Percentiles rank a stretch among this genome's conserved stretches.
Conservation (phyloP, 2,888 invertebrate species). For the Copidosoma aretas region DNA sequence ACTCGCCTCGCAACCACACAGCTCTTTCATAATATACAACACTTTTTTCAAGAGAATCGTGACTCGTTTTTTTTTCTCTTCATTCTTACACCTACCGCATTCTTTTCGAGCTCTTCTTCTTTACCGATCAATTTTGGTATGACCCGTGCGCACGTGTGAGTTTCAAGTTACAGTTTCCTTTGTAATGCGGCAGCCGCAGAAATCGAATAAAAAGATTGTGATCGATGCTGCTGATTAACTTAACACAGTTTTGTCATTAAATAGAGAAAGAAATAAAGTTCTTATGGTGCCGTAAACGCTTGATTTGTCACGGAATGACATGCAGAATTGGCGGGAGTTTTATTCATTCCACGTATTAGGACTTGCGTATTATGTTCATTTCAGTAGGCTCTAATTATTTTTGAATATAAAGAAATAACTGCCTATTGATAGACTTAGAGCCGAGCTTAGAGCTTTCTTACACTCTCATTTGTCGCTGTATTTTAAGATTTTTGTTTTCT, state of each 20-base stretch:
- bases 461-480: no score
- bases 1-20: conserved; percentile 8
- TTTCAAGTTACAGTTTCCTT: conserved; percentile 31
- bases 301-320: conserved; percentile 17
- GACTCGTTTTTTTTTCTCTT: neutral
- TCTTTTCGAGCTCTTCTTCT: conserved; percentile 7
- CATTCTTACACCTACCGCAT: conserved; percentile 21
- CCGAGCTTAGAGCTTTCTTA: no score
- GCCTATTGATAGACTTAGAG: no score
- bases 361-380: no score
- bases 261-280: conserved; percentile 12
- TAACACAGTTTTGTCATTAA: conserved; percentile 42
- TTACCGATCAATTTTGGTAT: conserved; percentile 16
- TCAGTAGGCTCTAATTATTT: no score
- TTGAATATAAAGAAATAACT: no score
- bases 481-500: no score
- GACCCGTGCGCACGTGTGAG: neutral
- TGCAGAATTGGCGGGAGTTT: no score
- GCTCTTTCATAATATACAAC: conserved; percentile 15
- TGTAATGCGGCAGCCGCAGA: conserved; percentile 15
- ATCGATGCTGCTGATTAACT: conserved; percentile 37
- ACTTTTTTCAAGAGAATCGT: conserved; percentile 21
- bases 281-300: conserved; percentile 22
- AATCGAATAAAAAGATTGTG: conserved; percentile 29
- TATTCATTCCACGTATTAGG: no score